phyloP scores from a whole-genome alignment of 2,888 invertebrate genomes.

The Nemotelus pantherinus region DNA sequence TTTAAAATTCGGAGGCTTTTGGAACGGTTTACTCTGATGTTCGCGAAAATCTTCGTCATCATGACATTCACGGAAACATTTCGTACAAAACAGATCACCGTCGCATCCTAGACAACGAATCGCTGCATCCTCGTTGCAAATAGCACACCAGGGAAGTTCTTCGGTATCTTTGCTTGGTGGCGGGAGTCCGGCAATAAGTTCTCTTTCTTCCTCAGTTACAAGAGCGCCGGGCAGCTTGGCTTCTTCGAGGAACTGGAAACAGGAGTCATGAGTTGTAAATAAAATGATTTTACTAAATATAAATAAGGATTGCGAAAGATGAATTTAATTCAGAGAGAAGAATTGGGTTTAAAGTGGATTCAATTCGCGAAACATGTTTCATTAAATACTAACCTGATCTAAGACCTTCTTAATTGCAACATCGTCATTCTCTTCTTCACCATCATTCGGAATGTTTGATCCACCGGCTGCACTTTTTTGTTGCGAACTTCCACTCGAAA shows the following conservation, averaged over 20 bases:
- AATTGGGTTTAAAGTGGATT: not conserved
- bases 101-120: conserved; percentile 80
- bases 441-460: conserved; percentile 52
- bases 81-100: conserved; percentile 81
- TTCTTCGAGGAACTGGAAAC: conserved; percentile 66
- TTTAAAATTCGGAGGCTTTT: conserved; percentile 56
- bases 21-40: conserved; percentile 59
- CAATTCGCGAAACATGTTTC: not conserved
- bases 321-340: too few species aligned
- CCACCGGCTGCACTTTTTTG: conserved; percentile 8
- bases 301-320: too few species aligned
- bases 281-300: conserved; percentile 11
- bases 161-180: conserved; percentile 60
- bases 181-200: conserved; percentile 56
- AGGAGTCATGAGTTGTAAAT: conserved; percentile 1
- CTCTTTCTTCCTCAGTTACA: conserved; percentile 64
- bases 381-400: conserved; percentile 56
- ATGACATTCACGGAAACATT: conserved; percentile 79
- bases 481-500: not conserved
- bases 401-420: conserved; percentile 60
- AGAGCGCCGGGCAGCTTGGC: conserved; percentile 65
- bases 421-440: conserved; percentile 64
- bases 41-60: conserved; percentile 69
- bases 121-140: conserved; percentile 84
- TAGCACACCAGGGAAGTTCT: conserved; percentile 84